A percentile compares a stretch with the other conserved stretches of the same genome.
Evolutionary conservation across 2,113 vertebrate genomes (phyloP).

Genomic region (Zapornia atra): DNA sequence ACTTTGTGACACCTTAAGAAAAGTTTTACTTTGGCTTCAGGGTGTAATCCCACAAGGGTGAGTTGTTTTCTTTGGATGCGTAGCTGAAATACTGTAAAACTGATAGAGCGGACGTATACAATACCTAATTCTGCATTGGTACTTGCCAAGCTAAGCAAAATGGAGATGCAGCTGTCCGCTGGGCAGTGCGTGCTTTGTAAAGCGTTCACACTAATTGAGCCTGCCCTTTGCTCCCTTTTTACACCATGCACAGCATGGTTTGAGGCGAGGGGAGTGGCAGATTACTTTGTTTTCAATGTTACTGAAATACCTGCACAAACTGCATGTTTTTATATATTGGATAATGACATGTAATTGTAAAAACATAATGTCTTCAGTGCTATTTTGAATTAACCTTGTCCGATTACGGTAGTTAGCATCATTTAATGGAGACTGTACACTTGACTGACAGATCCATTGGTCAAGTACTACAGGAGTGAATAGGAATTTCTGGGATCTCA

Average conservation of each 20-base stretch:
- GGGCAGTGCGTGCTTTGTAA: not conserved
- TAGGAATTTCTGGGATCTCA: not conserved
- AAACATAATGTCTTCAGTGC: constrained; percentile 47
- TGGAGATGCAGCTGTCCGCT: not conserved
- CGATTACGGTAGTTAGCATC: constrained; percentile 5
- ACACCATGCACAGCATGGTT: not conserved
- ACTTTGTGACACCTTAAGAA: not conserved
- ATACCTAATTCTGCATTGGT: not conserved
- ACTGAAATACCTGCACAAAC: constrained; percentile 29
- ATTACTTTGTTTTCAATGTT: constrained; percentile 9
- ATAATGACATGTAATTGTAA: constrained; percentile 39
- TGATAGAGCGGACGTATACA: not conserved
- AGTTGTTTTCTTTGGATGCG: not conserved
- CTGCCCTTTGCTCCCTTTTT: not conserved
- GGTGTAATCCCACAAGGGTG: not conserved
- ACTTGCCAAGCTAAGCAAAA: not conserved
- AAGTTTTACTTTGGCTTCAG: not conserved
- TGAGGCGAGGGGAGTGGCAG: not conserved
- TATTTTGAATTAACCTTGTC: constrained; percentile 45
- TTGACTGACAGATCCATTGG: not conserved
- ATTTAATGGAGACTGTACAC: not conserved
- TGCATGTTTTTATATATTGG: constrained; percentile 34
- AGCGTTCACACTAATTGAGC: not conserved
- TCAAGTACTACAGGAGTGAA: not conserved
- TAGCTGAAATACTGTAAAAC: not conserved